Conservation (phyloP, 1,140 invertebrate genomes). For the Trachymyrmex cornetzi region DNA sequence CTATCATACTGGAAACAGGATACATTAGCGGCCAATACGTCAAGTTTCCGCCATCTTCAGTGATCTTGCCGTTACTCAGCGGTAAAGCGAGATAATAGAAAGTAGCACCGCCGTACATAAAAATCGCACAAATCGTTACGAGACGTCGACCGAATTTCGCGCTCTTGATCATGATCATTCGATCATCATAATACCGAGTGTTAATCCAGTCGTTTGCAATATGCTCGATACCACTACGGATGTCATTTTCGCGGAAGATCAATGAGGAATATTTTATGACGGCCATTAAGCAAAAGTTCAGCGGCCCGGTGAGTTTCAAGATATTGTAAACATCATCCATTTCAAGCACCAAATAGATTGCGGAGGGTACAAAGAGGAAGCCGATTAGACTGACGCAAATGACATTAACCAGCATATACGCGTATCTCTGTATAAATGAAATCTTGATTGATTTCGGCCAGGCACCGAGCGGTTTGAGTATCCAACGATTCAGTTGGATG, state of each 20-base stretch:
- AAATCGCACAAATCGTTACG: conserved; percentile 37
- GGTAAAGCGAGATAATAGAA: conserved; percentile 66
- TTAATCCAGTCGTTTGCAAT: conserved; percentile 79
- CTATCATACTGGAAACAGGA: conserved; percentile 69
- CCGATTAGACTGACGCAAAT: conserved; percentile 40
- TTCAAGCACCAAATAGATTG: conserved; percentile 55
- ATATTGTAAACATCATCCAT: conserved; percentile 71
- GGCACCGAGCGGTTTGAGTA: conserved; percentile 64
- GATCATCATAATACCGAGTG: conserved; percentile 27
- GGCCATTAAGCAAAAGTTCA: conserved; percentile 80
- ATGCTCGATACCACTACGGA: conserved; percentile 73
- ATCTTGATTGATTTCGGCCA: conserved; percentile 53
- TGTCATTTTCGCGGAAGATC: conserved; percentile 68
- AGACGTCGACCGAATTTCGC: conserved; percentile 61
- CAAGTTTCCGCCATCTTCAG: conserved; percentile 9
- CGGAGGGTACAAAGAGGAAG: conserved; percentile 57
- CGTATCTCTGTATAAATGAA: not conserved
- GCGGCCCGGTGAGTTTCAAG: conserved; percentile 77
- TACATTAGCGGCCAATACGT: conserved; percentile 69
- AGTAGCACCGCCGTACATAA: conserved; percentile 61
- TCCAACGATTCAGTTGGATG: conserved; percentile 64
- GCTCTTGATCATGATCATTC: conserved; percentile 60
- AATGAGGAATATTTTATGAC: conserved; percentile 78
- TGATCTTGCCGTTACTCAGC: conserved; percentile 26
- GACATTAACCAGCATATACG: not conserved